phyloP scores from a whole-genome alignment of 2,888 invertebrate species.

The Crematogaster levior region DNA sequence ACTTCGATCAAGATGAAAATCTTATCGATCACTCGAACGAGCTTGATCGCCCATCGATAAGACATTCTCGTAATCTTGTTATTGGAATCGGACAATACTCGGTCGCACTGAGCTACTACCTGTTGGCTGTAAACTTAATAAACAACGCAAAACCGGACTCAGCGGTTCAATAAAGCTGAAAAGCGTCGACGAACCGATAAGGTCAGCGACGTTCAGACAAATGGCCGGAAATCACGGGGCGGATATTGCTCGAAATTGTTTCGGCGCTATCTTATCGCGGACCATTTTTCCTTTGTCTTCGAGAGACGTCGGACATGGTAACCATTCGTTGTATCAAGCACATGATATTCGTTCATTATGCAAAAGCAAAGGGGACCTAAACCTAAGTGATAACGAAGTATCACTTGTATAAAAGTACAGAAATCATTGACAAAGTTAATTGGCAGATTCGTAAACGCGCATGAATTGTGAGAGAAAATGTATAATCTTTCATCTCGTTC shows the following conservation, averaged over 20 bases:
- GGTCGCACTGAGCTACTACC: background rate
- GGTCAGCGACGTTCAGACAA: conserved; percentile 5
- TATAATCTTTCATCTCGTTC: background rate
- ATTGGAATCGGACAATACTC: background rate
- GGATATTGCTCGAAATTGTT: background rate
- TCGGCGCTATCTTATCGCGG: background rate
- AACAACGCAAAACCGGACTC: background rate
- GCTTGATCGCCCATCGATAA: background rate
- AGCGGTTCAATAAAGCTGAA: background rate
- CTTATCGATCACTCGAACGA: conserved; percentile 7
- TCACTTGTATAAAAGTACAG: background rate
- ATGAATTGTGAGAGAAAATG: background rate
- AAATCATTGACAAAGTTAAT: background rate
- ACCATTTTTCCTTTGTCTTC: conserved; percentile 1
- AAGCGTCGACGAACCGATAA: conserved; percentile 3
- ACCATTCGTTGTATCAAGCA: background rate
- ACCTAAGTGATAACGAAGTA: background rate
- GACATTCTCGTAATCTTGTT: background rate
- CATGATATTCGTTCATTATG: background rate
- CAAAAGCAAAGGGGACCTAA: background rate
- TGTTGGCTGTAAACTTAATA: background rate
- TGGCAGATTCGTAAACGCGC: background rate
- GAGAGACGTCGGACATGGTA: background rate
- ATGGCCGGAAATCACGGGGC: conserved; percentile 24
- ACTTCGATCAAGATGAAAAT: conserved; percentile 14